A percentile compares a stretch with the other conserved stretches of the same genome.
These are phyloP conservation scores for Eidolon helvum DNA, from an alignment of 2,113 vertebrate species.

Conservation along the genomic window DNA sequence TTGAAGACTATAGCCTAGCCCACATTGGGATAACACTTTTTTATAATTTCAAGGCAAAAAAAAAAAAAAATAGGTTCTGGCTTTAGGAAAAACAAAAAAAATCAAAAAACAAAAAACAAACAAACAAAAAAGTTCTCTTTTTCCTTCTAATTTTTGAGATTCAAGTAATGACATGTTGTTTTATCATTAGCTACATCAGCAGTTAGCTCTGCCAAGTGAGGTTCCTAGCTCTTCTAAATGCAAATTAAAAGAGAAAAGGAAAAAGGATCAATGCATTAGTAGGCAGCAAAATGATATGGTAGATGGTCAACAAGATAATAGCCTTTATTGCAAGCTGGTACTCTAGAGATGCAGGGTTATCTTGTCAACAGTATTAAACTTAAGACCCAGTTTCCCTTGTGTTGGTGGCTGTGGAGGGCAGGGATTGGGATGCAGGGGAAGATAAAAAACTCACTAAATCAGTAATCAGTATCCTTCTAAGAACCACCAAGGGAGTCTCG, in stretches of 20 bases:
- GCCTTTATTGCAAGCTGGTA: not conserved
- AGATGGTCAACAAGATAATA: conserved; percentile 38
- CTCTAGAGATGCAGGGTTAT: not conserved
- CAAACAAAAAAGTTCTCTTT: not conserved
- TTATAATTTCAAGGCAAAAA: not conserved
- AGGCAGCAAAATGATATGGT: conserved; percentile 41
- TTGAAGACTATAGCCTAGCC: not conserved
- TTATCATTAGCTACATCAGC: conserved; percentile 58
- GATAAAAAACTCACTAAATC: not conserved
- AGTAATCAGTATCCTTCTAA: not conserved
- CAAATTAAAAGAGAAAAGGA: conserved; percentile 55
- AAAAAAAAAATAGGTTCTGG: conserved; percentile 4
- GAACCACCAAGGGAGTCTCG: not conserved
- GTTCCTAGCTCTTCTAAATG: conserved; percentile 67
- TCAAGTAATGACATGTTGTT: conserved; percentile 25
- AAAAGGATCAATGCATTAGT: not conserved
- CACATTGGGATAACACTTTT: not conserved
- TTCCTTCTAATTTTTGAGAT: conserved; percentile 45
- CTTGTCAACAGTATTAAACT: not conserved
- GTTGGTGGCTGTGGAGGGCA: not conserved
- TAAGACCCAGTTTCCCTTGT: not conserved
- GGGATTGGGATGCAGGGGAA: accelerated
- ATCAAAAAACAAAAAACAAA: no score
- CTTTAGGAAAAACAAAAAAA: not conserved
- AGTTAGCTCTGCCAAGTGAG: conserved; percentile 66